Conservation (phyloP, 2,113 vertebrate species). For the Aptenodytes forsteri region DNA sequence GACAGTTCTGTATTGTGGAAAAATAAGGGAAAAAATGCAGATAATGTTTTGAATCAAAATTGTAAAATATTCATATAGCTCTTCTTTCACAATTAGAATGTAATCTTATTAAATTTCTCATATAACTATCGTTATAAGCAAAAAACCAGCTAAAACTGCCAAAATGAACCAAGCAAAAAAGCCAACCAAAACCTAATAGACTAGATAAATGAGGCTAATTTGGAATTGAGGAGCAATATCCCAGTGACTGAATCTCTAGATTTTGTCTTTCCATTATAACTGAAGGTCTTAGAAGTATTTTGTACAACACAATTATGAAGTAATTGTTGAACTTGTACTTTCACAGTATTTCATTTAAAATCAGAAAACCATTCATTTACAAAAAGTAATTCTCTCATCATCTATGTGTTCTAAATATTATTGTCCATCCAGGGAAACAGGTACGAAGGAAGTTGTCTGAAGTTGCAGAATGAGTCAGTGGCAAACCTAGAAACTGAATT, state of each 20-base stretch:
- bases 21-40: neutral
- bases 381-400: neutral
- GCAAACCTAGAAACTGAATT: neutral
- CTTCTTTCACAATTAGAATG: neutral
- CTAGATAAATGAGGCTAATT: neutral
- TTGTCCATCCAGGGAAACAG: neutral
- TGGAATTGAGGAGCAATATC: neutral
- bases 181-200: neutral
- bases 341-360: neutral
- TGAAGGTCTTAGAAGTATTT: neutral
- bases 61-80: neutral
- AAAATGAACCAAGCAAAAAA: neutral
- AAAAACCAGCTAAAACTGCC: accelerated
- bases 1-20: neutral
- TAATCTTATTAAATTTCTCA: neutral
- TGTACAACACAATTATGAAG: neutral
- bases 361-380: neutral
- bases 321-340: neutral
- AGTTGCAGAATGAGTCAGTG: neutral
- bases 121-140: neutral
- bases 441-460: neutral
- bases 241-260: neutral
- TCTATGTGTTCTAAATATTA: neutral
- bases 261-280: neutral
- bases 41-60: neutral